Evolutionary conservation across 1,140 invertebrate species (phyloP), one percentile per base, ranked within the genome.

Genomic region (Maconellicoccus hirsutus): DNA sequence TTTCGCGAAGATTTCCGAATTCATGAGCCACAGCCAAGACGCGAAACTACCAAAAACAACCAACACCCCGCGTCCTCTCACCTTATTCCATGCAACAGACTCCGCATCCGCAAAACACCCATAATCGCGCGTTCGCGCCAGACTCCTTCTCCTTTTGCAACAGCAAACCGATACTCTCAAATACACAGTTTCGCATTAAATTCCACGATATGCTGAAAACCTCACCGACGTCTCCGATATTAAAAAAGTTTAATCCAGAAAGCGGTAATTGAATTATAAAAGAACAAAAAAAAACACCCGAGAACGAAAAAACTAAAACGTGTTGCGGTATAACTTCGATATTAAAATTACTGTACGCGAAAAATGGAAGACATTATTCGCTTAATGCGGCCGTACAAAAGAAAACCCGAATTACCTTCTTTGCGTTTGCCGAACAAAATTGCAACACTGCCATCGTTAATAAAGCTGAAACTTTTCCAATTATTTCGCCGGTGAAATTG

Each of bases 261-360:
- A 14, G 42, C 42, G 42, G 42, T 52, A 52, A 52, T 52, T 52
- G 42, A 52, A 52, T 52, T 52, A 52, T 52, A 52, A 52, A n/a
- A n/a, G n/a, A n/a, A 16, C 16, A 52, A 19, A 16, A 52, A 52
- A 16, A 16, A 33, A n/a, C n/a, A n/a, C n/a, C n/a, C 6, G 33
- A 38, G 33, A 6, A 38, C 6, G n/a, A 52, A 52, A 52, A 52
- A 14, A 52, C 6, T 16, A 52, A 52, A 52, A 52, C 42, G 42
- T 52, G 42, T 52, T 52, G 42, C 42, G 42, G 42, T 52, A 52
- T 52, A 52, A 52, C 42, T 52, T 52, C 42, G 42, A 52, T 52
- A 52, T 52, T 52, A 52, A 52, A 52, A 52, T 52, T 52, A 52
- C 42, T 52, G 42, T 52, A 52, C 42, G 42, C 42, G 42, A 52